Conservation (phyloP, 2,888 invertebrate species). For the Mythimna impura region DNA sequence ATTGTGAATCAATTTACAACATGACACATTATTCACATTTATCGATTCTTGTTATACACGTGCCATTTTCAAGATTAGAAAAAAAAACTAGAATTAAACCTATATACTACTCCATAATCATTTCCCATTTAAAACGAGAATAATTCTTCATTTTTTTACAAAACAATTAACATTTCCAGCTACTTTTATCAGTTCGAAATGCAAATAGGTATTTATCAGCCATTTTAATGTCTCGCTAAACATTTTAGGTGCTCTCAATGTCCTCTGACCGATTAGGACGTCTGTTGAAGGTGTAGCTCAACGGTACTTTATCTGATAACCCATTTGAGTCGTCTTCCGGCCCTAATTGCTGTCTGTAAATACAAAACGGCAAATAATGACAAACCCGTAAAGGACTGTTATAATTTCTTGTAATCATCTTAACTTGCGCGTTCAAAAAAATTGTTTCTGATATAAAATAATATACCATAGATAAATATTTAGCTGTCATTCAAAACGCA, state of each 20-base stretch:
- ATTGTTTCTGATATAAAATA: neutral
- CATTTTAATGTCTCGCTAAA: constrained; percentile 48
- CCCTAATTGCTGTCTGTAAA: constrained; percentile 74
- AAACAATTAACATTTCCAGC: constrained; percentile 17
- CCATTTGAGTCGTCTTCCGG: constrained; percentile 76
- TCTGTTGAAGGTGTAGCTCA: constrained; percentile 71
- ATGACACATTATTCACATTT: constrained; percentile 28
- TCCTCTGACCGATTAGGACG: constrained; percentile 71
- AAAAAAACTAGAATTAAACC: constrained; percentile 8
- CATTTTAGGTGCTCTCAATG: constrained; percentile 55
- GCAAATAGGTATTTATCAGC: constrained; percentile 48
- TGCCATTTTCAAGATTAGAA: neutral
- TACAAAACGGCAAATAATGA: constrained; percentile 77
- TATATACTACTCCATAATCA: neutral
- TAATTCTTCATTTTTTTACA: neutral
- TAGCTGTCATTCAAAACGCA: neutral
- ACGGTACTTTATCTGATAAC: constrained; percentile 81
- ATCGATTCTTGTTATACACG: constrained; percentile 15
- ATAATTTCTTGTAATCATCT: constrained; percentile 42
- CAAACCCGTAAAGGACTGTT: constrained; percentile 47
- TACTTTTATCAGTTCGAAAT: constrained; percentile 40
- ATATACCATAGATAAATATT: constrained; percentile 31
- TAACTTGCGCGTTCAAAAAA: neutral
- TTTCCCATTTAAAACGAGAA: constrained; percentile 14
- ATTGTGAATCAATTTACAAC: constrained; percentile 42